A percentile compares a stretch with the other conserved stretches of the same genome.
These are phyloP conservation scores for Nyctibius grandis DNA, from an alignment of 2,797 vertebrate genomes.

Conservation along the genomic window DNA sequence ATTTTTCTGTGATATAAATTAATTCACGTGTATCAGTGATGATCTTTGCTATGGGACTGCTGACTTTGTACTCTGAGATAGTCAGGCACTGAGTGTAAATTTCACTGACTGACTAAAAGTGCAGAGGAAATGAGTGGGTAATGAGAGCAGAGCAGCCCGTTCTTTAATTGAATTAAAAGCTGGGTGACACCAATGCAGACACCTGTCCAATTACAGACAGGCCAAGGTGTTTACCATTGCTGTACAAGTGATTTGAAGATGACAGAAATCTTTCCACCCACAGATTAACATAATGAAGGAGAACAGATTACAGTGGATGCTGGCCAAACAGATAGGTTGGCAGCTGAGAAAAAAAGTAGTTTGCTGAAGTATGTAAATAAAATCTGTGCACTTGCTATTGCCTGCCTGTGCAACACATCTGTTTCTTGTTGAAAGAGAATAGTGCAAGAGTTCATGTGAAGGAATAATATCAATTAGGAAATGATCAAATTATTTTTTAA, in stretches of 20 bases:
- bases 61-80: slow-evolving; percentile 74
- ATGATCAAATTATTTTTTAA: not conserved
- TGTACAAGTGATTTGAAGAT: slow-evolving; percentile 80
- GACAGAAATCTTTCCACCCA: slow-evolving; percentile 87
- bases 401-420: slow-evolving; percentile 24
- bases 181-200: slow-evolving; percentile 80
- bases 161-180: slow-evolving; percentile 99
- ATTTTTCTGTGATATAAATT: slow-evolving; percentile 46
- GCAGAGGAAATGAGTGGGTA: slow-evolving; percentile 90
- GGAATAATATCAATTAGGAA: not conserved
- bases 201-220: slow-evolving; percentile 89
- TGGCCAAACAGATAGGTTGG: slow-evolving; percentile 81
- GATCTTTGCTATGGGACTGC: slow-evolving; percentile 52
- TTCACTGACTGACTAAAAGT: slow-evolving; percentile 84
- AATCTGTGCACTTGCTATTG: slow-evolving; percentile 30
- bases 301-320: slow-evolving; percentile 84
- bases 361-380: slow-evolving; percentile 68
- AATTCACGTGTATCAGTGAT: not conserved
- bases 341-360: slow-evolving; percentile 73
- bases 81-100: slow-evolving; percentile 81
- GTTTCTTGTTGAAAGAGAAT: slow-evolving; percentile 1
- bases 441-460: not conserved
- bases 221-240: slow-evolving; percentile 86
- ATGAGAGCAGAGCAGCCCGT: slow-evolving; percentile 88
- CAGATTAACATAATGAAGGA: slow-evolving; percentile 89